Base-by-base conservation (phyloP, 2,113 vertebrate species). In the Thalassarche chlororhynchos region DNA sequence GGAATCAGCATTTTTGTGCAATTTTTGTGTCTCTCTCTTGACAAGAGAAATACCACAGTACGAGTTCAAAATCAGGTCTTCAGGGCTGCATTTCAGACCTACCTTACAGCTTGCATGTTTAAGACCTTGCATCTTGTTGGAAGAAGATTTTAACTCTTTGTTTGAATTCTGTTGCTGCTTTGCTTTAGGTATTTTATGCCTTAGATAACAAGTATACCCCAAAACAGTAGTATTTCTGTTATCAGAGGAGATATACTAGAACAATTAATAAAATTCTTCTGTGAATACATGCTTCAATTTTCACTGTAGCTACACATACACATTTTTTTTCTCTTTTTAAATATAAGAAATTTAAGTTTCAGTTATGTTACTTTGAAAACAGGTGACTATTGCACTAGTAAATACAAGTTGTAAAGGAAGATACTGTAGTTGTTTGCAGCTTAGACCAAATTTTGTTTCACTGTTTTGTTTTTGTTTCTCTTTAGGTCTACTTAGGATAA, bases 41-140 rank as follows among this genome's bases (percentile, higher is more conserved):
- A n/a, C n/a, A n/a, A n/a, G n/a, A 95, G 60, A 94, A 95, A 89
- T 91, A 46, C 38, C 95, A 79, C 12, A 93, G 61, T 61, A 64
- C 44, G 76, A 93, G 70, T 84, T 96, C 88, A 81, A 92, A 97
- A 85, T 69, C 70, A 93, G n/a, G 80, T 93, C 82, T 83, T 91
- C 68, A 80, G 55, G 31, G 8, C 72, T 95, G 76, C 36, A 46
- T 77, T 97, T 95, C 86, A 97, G 71, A 76, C 51, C 57, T 91
- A 52, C 71, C 28, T 94, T 83, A 83, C 44, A 90, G 38, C 64
- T 76, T 55, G n/a, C 26, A 23, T 69, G 17, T 81, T 69, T 42
- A 74, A 90, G 46, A 62, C 38, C 6, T 58, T 46, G 4, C 3
- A 17, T 66, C 60, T 60, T 65, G 3, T 42, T 72, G 34, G 44